phyloP scores from a whole-genome alignment of 2,113 vertebrate species.

The Calyptommatus sinebrachiatus region DNA sequence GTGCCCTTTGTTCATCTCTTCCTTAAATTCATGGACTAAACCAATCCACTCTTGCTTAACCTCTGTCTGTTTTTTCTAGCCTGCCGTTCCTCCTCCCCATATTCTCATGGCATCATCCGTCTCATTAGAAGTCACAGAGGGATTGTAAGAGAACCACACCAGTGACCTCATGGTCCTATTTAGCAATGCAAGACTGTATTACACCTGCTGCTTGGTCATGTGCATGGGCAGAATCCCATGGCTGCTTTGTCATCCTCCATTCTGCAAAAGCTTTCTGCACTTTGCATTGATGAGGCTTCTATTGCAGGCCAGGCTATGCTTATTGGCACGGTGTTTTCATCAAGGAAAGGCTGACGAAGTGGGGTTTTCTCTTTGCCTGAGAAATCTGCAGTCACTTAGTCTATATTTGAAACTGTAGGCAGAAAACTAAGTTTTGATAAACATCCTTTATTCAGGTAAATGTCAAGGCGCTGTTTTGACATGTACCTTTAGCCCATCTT shows the following conservation, averaged over 20 bases:
- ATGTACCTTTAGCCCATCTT: too few species aligned
- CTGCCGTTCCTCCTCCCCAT: constrained; percentile 13
- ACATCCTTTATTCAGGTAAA: neutral
- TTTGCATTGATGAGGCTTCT: neutral
- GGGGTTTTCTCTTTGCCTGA: neutral
- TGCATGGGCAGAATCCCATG: constrained; percentile 23
- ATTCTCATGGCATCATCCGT: constrained; percentile 26
- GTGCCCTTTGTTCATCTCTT: neutral
- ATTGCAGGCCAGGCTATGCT: neutral
- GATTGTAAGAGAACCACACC: constrained; percentile 45
- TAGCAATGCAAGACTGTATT: constrained; percentile 26
- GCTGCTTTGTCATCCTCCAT: constrained; percentile 20
- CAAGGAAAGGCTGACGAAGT: neutral
- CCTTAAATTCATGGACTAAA: neutral
- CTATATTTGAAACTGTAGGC: neutral
- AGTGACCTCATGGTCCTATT: constrained; percentile 24
- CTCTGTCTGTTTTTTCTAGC: constrained; percentile 41
- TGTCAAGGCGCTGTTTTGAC: too few species aligned
- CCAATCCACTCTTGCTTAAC: constrained; percentile 24
- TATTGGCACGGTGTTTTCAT: neutral
- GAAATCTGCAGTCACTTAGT: neutral
- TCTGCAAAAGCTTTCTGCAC: constrained; percentile 6
- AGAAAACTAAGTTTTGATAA: neutral
- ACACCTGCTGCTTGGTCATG: constrained; percentile 9
- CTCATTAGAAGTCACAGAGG: constrained; percentile 31